Evolutionary conservation across 2,888 invertebrate species (phyloP), one percentile per base, ranked within the genome.

Genomic region (Tenthredo notha): DNA sequence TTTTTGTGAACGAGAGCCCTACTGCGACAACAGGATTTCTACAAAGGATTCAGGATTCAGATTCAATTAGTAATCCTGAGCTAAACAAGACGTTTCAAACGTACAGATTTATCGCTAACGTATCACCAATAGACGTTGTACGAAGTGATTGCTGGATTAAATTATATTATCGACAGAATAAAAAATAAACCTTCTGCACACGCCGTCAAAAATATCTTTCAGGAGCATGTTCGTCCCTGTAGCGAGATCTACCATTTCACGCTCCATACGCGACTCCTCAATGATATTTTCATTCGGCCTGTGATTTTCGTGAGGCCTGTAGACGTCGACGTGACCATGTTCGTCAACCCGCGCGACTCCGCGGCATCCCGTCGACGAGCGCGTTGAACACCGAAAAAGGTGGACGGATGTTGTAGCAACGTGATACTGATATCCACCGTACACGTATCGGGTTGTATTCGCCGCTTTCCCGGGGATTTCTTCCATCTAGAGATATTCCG

Each of bases 161-260:
- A 40, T 40, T 40, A 40, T 40, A 65, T 65, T 47, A 43, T 40
- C 21, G 7, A 47, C n/a, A 1, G 33, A 47, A 47, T 47, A 18
- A 43, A 10, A 2, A 25, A 43, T 18, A n/a, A 40, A 74, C 74
- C 74, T 25, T 74, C 74, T 18, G 25, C 47, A 74, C 18, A 74
- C 74, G 43, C n/a, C 74, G n/a, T 74, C 47, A 15, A 74, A 74
- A 47, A 74, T 74, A 1, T 74, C 74, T n/a, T 74, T 40, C 0
- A 33, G 47, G 1, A n/a, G 74, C 7, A 25, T 37, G 74, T 74
- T 74, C 10, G 43, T 74, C 74, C 10, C 3, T 10, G 21, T 12
- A 9, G 74, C 43, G 5, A 40, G 47, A 12, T 12, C 10, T 12
- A 40, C 6, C 74, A 74, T 74, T 21, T 43, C 74, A 12, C 7